These are phyloP conservation scores for Sinosuthora webbiana DNA, from an alignment of 2,113 vertebrate genomes.

Conservation along the genomic window DNA sequence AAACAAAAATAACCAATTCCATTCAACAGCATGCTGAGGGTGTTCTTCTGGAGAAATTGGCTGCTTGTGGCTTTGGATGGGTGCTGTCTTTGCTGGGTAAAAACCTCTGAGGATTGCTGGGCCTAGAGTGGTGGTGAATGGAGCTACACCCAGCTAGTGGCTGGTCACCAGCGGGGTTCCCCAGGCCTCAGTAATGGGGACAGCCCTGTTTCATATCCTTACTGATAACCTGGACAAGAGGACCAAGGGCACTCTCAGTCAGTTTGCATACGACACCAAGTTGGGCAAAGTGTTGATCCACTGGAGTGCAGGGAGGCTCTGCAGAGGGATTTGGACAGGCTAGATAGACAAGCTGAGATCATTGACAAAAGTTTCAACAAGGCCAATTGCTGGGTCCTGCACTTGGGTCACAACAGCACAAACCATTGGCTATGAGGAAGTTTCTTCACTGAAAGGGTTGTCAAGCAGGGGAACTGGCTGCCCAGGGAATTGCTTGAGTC, in stretches of 20 bases:
- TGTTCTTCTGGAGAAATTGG: neutral
- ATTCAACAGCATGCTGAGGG: neutral
- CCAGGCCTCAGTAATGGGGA: neutral
- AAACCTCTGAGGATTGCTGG: neutral
- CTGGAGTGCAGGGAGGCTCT: neutral
- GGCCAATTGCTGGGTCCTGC: neutral
- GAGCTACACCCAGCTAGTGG: neutral
- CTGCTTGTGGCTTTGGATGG: neutral
- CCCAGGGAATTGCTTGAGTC: neutral
- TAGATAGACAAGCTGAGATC: neutral
- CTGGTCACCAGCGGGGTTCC: neutral
- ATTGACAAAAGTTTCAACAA: neutral
- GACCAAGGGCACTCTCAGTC: neutral
- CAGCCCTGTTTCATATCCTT: neutral
- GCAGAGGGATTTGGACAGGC: neutral
- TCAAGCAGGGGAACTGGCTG: neutral
- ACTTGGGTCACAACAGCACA: neutral
- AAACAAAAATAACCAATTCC: neutral
- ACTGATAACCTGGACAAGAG: neutral
- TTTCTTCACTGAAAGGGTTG: neutral
- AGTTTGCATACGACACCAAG: neutral
- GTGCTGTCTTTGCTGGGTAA: neutral
- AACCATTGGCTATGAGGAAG: neutral
- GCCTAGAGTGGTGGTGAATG: too few relatives aligned
- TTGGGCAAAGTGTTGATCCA: rapidly evolving